phyloP scores from a whole-genome alignment of 1,140 invertebrate species.

The Solen grandis region DNA sequence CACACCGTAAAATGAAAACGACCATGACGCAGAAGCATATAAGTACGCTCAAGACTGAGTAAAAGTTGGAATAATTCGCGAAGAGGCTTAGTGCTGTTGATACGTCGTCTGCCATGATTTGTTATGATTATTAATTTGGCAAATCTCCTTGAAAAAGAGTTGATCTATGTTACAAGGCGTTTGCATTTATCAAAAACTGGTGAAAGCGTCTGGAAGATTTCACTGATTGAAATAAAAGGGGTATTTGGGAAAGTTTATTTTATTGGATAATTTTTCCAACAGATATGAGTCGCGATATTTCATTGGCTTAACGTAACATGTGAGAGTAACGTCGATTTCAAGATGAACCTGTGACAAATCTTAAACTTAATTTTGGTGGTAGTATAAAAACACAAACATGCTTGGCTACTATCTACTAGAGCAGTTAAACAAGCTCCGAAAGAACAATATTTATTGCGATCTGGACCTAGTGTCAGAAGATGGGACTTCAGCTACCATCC shows the following conservation, averaged over 20 bases:
- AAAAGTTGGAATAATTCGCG: conserved; percentile 52
- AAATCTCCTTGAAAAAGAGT: too few relatives aligned
- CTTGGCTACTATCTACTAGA: not conserved
- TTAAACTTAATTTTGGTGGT: not conserved
- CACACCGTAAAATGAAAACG: conserved; percentile 47
- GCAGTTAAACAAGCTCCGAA: conserved; percentile 17
- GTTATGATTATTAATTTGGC: too few relatives aligned
- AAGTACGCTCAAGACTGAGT: conserved; percentile 44
- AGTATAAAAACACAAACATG: not conserved
- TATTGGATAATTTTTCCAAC: not conserved
- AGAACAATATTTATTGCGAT: conserved; percentile 26
- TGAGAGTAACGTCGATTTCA: not conserved
- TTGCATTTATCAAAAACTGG: too few relatives aligned
- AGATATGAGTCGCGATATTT: not conserved
- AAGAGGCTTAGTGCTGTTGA: conserved; percentile 24
- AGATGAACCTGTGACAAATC: not conserved
- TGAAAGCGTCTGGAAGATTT: too few relatives aligned
- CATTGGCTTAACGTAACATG: not conserved
- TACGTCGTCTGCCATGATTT: conserved; percentile 46
- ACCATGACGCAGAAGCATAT: conserved; percentile 52
- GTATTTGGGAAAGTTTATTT: not conserved
- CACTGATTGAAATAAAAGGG: not conserved
- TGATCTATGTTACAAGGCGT: too few relatives aligned
- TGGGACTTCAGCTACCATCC: not conserved
- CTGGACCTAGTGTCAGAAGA: conserved; percentile 37